Evolutionary conservation across 2,113 vertebrate species (phyloP).

Genomic region (Callaeas wilsoni): DNA sequence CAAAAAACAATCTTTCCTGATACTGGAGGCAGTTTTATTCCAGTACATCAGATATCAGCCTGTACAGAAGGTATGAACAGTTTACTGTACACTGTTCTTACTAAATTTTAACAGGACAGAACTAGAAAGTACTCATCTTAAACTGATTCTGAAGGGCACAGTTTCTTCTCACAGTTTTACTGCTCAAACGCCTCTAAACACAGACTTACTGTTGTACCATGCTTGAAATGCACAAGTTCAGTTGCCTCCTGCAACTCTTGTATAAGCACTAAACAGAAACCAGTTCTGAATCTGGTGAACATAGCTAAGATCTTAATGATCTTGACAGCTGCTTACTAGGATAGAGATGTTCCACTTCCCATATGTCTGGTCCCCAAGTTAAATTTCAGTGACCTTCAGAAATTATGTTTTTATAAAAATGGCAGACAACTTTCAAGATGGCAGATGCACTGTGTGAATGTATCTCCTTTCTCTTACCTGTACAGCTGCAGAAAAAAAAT

Average conservation of each 20-base stretch:
- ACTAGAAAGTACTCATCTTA: slow-evolving; percentile 20
- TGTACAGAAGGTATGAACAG: slow-evolving; percentile 30
- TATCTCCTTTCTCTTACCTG: not conserved
- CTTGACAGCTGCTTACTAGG: slow-evolving; percentile 6
- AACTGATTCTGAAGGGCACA: slow-evolving; percentile 45
- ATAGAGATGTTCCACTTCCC: not conserved
- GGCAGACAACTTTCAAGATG: not conserved
- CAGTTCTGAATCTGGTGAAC: slow-evolving; percentile 30
- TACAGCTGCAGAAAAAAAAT: not conserved
- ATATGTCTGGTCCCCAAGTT: not conserved
- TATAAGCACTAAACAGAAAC: slow-evolving; percentile 57
- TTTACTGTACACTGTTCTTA: slow-evolving; percentile 61
- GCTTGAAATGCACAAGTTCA: slow-evolving; percentile 43
- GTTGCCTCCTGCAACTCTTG: slow-evolving; percentile 52
- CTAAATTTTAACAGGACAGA: slow-evolving; percentile 34
- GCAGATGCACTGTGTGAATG: not conserved
- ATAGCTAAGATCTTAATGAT: slow-evolving; percentile 56
- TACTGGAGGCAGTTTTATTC: slow-evolving; percentile 4
- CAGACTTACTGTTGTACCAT: slow-evolving; percentile 32
- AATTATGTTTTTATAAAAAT: not conserved
- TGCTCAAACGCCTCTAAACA: slow-evolving; percentile 44
- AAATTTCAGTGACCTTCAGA: slow-evolving; percentile 50
- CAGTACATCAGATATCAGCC: slow-evolving; percentile 19
- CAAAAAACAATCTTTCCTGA: not conserved
- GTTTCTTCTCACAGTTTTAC: not conserved